Evolutionary conservation across 1,140 invertebrate species (phyloP), one percentile per base, ranked within the genome.

Genomic region (Rhizoglyphus robini): DNA sequence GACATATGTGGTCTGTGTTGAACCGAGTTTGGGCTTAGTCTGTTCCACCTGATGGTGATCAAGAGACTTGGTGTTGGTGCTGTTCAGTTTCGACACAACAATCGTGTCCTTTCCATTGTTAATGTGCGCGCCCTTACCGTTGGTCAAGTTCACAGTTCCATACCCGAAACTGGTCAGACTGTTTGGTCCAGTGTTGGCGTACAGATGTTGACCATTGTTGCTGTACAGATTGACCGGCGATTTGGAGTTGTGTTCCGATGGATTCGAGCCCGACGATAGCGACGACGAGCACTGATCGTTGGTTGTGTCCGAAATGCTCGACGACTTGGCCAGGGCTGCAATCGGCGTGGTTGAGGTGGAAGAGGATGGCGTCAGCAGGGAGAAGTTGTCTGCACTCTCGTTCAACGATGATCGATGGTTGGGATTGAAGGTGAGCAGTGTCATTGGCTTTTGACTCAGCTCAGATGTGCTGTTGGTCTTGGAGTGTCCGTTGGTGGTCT

Each of bases 181-280:
- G 23, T 54, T 54, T 15, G 51, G 51, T 25, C 51, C 51, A 5
- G 20, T 54, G 20, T 54, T 54, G 8, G 51, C 51, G 20, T 54
- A 54, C 15, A 54, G 20, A 32, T 54, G 51, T 23, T 46, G 41
- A n/a, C n/a, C n/a, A n/a, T 41, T 41, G 51, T 54, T 54, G 23
- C 23, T 32, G 51, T 54, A 8, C 8, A 5, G 51, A 54, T 54
- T 54, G 23, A 54, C 20, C 20, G 8, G 51, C 20, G 51, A 54
- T 32, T 27, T 32, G 23, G 8, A 27, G 23, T 32, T 54, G 51
- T 41, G 36, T 11, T 41, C 36, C 36, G 51, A 54, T 25, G 51
- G 51, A 60, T 60, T 60, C n/a, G 58, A 60, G 13, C 15, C 15
- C 11, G 58, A 60, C 23, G 58, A 60, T n/a, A 60, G 13, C 29